Conservation (phyloP, 2,888 invertebrate species). For the Spodoptera exigua region DNA sequence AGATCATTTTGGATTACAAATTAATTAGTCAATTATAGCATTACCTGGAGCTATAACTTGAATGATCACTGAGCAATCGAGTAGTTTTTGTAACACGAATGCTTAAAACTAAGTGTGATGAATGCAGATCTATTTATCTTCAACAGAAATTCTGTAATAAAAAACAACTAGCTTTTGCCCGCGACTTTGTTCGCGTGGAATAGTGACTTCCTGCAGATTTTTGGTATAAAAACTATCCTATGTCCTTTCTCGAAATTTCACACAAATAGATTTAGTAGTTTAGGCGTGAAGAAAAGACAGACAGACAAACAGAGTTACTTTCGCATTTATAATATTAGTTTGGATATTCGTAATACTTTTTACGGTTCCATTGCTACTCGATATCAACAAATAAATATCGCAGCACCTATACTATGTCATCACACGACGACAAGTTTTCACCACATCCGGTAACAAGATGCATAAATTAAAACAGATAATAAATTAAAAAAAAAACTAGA, state of each 20-base stretch:
- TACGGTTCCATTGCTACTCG: conserved; percentile 41
- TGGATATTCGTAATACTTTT: conserved; percentile 17
- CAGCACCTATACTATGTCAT: conserved; percentile 63
- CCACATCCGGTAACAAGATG: conserved; percentile 73
- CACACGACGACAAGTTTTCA: conserved; percentile 68
- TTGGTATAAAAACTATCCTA: no score
- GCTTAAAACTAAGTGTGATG: conserved; percentile 19
- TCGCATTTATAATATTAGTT: no score
- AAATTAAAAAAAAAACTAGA: conserved; percentile 66
- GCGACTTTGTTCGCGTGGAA: no score
- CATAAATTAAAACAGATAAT: conserved; percentile 68
- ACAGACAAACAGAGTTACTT: no score
- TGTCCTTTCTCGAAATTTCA: no score
- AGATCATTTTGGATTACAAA: conserved; percentile 26
- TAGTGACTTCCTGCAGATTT: no score
- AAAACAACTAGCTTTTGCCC: no score
- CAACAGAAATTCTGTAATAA: conserved; percentile 20
- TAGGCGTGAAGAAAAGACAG: no score
- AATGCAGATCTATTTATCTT: conserved; percentile 37
- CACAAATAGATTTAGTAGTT: no score
- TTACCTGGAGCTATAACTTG: conserved; percentile 36
- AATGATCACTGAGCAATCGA: conserved; percentile 36
- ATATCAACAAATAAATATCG: conserved; percentile 55
- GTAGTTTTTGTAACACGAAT: conserved; percentile 13
- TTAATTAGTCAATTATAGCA: conserved; percentile 28